Percentiles rank a stretch among this genome's conserved stretches.
These are phyloP conservation scores for Chelonia mydas DNA, from an alignment of 2,797 vertebrate species.

Conservation along the genomic window DNA sequence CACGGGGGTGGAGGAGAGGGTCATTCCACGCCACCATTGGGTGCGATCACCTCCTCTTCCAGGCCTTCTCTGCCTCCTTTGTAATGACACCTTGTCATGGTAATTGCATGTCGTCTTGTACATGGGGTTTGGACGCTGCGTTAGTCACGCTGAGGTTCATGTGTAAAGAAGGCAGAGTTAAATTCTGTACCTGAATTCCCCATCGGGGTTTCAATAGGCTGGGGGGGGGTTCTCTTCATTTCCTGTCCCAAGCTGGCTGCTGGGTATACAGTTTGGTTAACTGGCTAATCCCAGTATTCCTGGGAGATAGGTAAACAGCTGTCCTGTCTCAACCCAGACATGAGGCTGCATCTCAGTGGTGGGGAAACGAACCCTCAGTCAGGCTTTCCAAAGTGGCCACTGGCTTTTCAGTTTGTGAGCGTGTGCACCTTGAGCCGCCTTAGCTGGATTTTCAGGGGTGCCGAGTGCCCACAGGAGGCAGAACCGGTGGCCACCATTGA, in stretches of 20 bases:
- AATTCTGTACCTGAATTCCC: not conserved
- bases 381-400: not conserved
- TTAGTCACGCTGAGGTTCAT: not conserved
- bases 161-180: not conserved
- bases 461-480: not conserved
- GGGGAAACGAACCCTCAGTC: not conserved
- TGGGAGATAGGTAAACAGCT: not conserved
- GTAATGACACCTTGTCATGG: not conserved
- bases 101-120: not conserved
- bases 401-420: not conserved
- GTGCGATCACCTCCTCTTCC: accelerated
- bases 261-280: not conserved
- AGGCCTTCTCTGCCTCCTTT: accelerated
- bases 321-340: not conserved
- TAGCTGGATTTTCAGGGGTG: not conserved
- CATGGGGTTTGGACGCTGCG: not conserved
- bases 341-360: not conserved
- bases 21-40: not conserved
- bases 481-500: not conserved
- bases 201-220: not conserved
- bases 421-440: not conserved
- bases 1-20: not conserved
- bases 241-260: not conserved
- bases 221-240: not conserved
- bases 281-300: not conserved